These are phyloP conservation scores for Zygogramma bicolorata DNA, from an alignment of 2,888 invertebrate species.

Conservation along the genomic window DNA sequence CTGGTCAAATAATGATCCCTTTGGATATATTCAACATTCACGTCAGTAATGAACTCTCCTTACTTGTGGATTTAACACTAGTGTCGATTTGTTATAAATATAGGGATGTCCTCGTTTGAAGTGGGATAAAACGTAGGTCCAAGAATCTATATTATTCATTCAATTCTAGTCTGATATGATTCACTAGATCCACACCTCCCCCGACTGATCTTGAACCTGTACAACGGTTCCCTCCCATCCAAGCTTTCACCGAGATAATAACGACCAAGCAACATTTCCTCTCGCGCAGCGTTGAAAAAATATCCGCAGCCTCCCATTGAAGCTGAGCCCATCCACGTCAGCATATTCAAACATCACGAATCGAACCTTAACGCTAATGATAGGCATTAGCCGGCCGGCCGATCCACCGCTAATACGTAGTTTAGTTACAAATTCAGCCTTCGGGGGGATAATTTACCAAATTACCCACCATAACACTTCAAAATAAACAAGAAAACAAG, in stretches of 20 bases:
- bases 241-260: not conserved
- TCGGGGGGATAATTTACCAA: slow-evolving; percentile 72
- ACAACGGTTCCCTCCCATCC: not conserved
- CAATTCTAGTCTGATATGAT: no score
- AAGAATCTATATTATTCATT: no score
- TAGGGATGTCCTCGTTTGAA: no score
- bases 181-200: not conserved
- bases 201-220: not conserved
- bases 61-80: no score
- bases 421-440: slow-evolving; percentile 75
- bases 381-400: slow-evolving; percentile 71
- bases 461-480: slow-evolving; percentile 68
- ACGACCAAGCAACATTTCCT: not conserved
- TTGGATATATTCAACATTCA: no score
- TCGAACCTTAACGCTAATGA: slow-evolving; percentile 68
- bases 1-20: no score
- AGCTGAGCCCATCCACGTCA: slow-evolving; percentile 58
- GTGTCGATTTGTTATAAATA: no score
- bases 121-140: no score
- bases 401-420: slow-evolving; percentile 75
- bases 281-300: not conserved
- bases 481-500: slow-evolving; percentile 68
- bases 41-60: no score
- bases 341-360: slow-evolving; percentile 70
- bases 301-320: not conserved